Conservation (phyloP, 2,797 vertebrate genomes). For the Chloroceryle inda region DNA sequence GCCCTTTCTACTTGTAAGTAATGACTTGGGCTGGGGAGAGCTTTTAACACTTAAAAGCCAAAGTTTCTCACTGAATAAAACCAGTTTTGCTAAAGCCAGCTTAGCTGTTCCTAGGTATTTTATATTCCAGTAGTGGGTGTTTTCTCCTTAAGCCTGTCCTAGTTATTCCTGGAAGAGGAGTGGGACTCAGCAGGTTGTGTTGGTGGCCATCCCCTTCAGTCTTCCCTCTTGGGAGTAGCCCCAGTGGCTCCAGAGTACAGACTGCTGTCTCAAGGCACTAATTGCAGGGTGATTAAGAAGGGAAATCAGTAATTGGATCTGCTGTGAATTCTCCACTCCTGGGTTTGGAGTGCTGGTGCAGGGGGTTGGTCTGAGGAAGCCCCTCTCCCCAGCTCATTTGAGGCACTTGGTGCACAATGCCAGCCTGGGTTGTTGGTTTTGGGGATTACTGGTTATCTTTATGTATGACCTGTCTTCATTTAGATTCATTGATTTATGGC, state of each 20-base stretch:
- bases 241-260: background rate
- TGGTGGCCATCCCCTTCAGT: background rate
- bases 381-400: background rate
- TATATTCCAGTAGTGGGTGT: background rate
- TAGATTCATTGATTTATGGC: constrained; percentile 5
- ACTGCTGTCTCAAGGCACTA: background rate
- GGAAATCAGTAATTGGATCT: background rate
- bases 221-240: background rate
- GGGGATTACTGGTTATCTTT: background rate
- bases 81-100: background rate
- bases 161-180: background rate
- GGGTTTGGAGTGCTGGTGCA: background rate
- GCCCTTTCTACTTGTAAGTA: background rate
- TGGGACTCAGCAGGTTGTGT: background rate
- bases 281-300: background rate
- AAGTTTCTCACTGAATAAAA: background rate
- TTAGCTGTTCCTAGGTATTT: background rate
- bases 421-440: constrained; percentile 5
- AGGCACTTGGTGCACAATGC: constrained; percentile 17
- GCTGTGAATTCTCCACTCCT: background rate
- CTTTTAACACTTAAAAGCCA: background rate
- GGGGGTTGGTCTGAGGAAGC: background rate
- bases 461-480: background rate
- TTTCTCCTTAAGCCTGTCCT: background rate
- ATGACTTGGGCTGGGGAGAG: background rate